These are phyloP conservation scores for Drosophila kohkoa DNA, from an alignment of 1,140 invertebrate genomes.

Conservation along the genomic window DNA sequence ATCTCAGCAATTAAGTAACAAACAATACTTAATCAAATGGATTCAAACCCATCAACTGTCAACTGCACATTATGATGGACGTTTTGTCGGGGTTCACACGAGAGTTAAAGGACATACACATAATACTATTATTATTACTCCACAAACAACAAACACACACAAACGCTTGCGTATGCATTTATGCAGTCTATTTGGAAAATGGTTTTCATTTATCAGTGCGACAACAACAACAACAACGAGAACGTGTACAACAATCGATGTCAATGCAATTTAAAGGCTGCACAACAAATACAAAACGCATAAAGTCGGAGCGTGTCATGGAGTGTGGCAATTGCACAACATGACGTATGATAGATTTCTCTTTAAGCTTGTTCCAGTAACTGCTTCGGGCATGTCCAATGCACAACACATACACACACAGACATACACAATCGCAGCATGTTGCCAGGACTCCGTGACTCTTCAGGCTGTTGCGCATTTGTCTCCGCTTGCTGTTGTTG, in stretches of 20 bases:
- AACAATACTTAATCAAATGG: slow-evolving; percentile 37
- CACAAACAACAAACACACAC: too few species aligned
- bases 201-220: not conserved
- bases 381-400: slow-evolving; percentile 13
- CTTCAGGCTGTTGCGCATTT: slow-evolving; percentile 50
- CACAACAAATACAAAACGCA: not conserved
- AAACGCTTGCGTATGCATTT: too few species aligned
- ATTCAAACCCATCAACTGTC: slow-evolving; percentile 50
- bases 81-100: too few species aligned
- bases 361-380: slow-evolving; percentile 45
- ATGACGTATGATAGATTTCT: slow-evolving; percentile 74
- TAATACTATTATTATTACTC: not conserved
- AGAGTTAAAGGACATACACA: slow-evolving; percentile 3
- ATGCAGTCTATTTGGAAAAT: not conserved
- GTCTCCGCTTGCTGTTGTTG: slow-evolving; percentile 36
- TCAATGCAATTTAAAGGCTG: not conserved
- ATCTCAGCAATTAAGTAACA: slow-evolving; percentile 71
- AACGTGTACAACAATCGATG: not conserved
- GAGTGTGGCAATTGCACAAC: slow-evolving; percentile 36
- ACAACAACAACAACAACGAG: not conserved
- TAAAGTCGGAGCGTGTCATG: not conserved
- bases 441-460: slow-evolving; percentile 50
- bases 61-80: slow-evolving; percentile 20
- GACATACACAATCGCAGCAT: slow-evolving; percentile 40
- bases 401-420: slow-evolving; percentile 37